Conservation (phyloP, 2,113 vertebrate species). For the Upupa epops region DNA sequence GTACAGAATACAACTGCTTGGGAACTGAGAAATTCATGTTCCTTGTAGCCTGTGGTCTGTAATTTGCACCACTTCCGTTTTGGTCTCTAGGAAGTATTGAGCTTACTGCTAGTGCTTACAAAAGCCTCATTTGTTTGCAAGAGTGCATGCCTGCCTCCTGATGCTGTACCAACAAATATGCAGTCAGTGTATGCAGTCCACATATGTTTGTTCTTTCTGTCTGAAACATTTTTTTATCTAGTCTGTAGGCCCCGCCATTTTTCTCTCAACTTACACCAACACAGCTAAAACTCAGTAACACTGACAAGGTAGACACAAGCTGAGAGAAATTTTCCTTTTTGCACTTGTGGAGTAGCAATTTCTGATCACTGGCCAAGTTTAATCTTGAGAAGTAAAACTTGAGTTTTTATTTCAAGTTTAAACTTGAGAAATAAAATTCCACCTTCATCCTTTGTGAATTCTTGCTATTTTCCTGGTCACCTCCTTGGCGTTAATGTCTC, state of each 20-base stretch:
- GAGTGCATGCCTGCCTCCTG: neutral
- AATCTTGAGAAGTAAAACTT: no score
- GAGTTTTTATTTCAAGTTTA: no score
- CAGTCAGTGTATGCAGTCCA: neutral
- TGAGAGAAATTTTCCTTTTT: neutral
- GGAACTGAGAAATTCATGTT: fast-evolving
- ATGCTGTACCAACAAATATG: neutral
- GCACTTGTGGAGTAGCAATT: neutral
- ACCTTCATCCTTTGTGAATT: neutral
- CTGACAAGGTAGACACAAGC: neutral
- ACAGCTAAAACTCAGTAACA: neutral
- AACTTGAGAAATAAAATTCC: neutral
- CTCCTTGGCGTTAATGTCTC: neutral
- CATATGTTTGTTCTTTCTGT: neutral
- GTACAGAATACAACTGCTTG: neutral
- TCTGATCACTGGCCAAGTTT: neutral
- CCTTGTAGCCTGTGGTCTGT: neutral
- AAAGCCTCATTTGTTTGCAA: neutral
- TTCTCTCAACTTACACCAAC: neutral
- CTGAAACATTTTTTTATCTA: neutral
- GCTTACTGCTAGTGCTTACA: neutral
- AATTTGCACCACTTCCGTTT: neutral
- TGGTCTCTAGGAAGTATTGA: neutral
- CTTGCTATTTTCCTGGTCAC: neutral
- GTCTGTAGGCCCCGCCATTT: neutral